Conservation (phyloP, 1,140 invertebrate species). For the Metopolophium dirhodum region DNA sequence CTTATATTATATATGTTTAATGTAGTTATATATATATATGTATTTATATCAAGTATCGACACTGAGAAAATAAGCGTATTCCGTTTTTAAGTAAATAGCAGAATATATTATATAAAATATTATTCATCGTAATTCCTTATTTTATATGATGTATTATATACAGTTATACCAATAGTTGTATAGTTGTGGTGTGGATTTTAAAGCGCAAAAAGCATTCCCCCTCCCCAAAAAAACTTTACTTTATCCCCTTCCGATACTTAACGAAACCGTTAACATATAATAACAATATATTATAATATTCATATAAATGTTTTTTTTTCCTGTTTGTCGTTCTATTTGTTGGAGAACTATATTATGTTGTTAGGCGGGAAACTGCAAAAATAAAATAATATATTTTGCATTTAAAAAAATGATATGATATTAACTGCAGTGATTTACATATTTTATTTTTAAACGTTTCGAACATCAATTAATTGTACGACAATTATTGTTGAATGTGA, state of each 20-base stretch:
- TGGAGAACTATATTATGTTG: not conserved
- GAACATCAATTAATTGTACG: not conserved
- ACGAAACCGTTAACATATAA: not conserved
- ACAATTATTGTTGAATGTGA: not conserved
- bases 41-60: not conserved
- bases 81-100: not conserved
- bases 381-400: not conserved
- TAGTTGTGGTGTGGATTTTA: not conserved
- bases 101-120: conserved; percentile 15
- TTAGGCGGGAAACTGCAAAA: not conserved
- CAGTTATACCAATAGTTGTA: not conserved
- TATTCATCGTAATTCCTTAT: not conserved
- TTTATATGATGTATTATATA: not conserved
- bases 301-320: not conserved
- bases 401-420: not conserved
- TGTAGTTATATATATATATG: not conserved
- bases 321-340: not conserved
- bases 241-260: not conserved
- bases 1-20: not conserved
- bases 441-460: not conserved
- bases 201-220: not conserved
- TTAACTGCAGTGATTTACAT: not conserved
- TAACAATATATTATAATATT: not conserved
- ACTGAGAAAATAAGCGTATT: not conserved
- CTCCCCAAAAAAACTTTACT: not conserved